Evolutionary conservation across 1,140 invertebrate species (phyloP).

Genomic region (Harpegnathos saltator): DNA sequence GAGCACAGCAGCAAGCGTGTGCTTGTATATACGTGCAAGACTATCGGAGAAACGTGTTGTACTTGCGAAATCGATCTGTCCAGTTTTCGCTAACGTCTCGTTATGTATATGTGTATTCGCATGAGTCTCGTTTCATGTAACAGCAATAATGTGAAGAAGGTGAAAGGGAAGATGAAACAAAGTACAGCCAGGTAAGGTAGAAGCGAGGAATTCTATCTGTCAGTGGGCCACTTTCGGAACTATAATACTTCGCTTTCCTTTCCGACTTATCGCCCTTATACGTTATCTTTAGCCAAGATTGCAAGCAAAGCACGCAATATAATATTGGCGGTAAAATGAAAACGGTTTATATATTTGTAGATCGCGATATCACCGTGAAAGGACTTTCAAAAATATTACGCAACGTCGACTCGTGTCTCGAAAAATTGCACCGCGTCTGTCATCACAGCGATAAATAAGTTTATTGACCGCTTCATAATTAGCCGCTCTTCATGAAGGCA

Average conservation of each 20-base stretch:
- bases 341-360: background rate
- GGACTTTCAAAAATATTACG: conserved; percentile 15
- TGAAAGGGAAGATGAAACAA: conserved; percentile 24
- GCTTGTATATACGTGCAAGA: conserved; percentile 11
- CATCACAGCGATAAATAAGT: conserved; percentile 50
- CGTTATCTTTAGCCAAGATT: background rate
- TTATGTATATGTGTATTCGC: conserved; percentile 13
- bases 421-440: conserved; percentile 31
- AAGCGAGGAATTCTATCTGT: conserved; percentile 8
- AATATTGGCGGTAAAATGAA: background rate
- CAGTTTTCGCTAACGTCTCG: conserved; percentile 65
- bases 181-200: no score
- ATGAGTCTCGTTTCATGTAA: conserved; percentile 63
- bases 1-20: no score
- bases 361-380: background rate
- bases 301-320: no score
- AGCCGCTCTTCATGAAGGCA: conserved; percentile 53
- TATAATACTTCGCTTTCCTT: background rate
- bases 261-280: background rate
- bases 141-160: conserved; percentile 33
- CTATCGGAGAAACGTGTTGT: conserved; percentile 51
- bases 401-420: conserved; percentile 24
- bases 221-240: conserved; percentile 7
- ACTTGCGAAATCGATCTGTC: conserved; percentile 62
- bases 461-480: conserved; percentile 53